phyloP scores from a whole-genome alignment of 2,113 vertebrate genomes.

The Narcine bancroftii region DNA sequence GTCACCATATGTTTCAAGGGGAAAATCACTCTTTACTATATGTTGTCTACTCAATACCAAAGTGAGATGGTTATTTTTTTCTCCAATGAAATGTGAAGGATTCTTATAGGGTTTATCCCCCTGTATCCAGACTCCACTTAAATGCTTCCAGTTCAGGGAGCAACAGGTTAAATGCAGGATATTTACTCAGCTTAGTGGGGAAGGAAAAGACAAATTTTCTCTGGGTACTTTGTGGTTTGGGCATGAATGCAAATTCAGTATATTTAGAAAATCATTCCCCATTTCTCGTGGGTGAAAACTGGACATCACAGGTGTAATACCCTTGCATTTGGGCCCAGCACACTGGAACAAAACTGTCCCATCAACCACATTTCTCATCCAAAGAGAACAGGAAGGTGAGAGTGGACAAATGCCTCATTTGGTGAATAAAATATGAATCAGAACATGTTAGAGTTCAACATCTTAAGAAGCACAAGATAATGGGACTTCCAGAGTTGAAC shows the following conservation, averaged over 20 bases:
- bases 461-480: not conserved
- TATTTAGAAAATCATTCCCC: not conserved
- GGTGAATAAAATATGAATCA: not conserved
- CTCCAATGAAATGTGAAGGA: not conserved
- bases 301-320: not conserved
- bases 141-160: not conserved
- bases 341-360: too few species aligned
- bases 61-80: not conserved
- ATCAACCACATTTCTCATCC: not conserved
- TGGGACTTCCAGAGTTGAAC: not conserved
- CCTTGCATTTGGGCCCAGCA: not conserved
- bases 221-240: not conserved
- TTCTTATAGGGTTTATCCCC: not conserved
- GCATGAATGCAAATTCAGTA: not conserved
- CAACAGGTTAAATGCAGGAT: not conserved
- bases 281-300: not conserved
- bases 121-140: not conserved
- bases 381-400: too few species aligned
- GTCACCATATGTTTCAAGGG: too few species aligned
- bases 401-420: not conserved
- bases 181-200: not conserved
- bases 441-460: not conserved
- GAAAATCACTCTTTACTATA: not conserved
- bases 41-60: not conserved
- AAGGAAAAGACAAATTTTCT: not conserved